Evolutionary conservation across 37 sponge, comb jelly and placozoan species (phyloP).

Genomic region (Amphimedon queenslandica): DNA sequence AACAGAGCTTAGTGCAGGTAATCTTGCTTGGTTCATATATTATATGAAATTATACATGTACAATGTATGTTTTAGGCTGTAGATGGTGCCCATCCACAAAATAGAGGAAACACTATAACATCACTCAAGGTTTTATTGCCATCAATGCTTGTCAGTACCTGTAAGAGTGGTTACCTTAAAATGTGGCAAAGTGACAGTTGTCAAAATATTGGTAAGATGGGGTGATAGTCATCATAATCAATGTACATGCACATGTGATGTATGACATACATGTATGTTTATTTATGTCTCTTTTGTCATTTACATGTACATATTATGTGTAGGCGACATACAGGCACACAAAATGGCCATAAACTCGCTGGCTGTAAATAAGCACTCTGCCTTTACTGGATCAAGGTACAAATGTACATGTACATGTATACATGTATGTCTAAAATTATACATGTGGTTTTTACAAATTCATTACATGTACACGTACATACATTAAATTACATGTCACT

Average conservation of each 20-base stretch:
- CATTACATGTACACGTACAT: too few relatives aligned
- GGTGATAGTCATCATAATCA: background rate
- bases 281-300: background rate
- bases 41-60: background rate
- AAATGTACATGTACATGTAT: too few relatives aligned
- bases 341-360: too few relatives aligned
- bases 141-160: conserved; percentile 62
- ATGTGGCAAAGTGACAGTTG: conserved; percentile 46
- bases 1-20: conserved; percentile 55
- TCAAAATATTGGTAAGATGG: conserved; percentile 39
- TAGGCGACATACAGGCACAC: too few relatives aligned
- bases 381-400: too few relatives aligned
- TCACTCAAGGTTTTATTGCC: conserved; percentile 37
- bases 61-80: conserved; percentile 25
- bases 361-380: too few relatives aligned
- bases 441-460: too few relatives aligned
- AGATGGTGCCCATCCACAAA: conserved; percentile 69
- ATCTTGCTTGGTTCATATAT: background rate
- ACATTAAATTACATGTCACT: too few relatives aligned
- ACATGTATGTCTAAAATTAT: too few relatives aligned
- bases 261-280: background rate
- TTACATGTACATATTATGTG: too few relatives aligned
- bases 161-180: conserved; percentile 68
- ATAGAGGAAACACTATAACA: conserved; percentile 40
- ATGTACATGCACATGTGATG: background rate